Evolutionary conservation across 2,797 vertebrate species (phyloP).

Genomic region (Tapera naevia): DNA sequence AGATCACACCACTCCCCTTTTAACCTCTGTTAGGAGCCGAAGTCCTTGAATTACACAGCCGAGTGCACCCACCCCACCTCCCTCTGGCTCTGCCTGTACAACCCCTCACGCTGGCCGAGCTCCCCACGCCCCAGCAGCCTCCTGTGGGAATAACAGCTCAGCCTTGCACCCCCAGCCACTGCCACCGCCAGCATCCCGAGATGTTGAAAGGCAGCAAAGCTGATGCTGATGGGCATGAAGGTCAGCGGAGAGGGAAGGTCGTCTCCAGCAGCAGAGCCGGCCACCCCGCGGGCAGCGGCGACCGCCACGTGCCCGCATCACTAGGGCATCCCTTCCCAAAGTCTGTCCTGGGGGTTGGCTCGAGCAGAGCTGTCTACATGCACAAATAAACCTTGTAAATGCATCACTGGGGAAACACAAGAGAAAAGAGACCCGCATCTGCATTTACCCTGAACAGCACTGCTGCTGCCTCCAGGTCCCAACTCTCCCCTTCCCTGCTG

Average conservation of each 20-base stretch:
- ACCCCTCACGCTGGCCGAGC: background rate
- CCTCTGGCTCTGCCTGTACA: too few species aligned
- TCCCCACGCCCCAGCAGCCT: background rate
- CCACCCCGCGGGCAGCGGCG: background rate
- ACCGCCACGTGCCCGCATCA: background rate
- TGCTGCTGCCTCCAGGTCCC: background rate
- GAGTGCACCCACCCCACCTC: background rate
- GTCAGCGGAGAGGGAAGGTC: conserved; percentile 3
- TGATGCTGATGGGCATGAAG: conserved; percentile 48
- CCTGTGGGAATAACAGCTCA: accelerated
- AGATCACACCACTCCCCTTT: background rate
- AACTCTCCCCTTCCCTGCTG: background rate
- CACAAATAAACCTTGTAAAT: background rate
- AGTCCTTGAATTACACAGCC: background rate
- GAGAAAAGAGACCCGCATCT: background rate
- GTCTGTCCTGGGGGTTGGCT: background rate
- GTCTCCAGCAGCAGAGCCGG: accelerated
- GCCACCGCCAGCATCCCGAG: background rate
- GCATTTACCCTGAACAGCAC: accelerated
- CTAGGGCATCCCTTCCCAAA: background rate
- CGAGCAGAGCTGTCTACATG: background rate
- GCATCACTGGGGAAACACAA: accelerated
- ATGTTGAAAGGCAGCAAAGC: background rate
- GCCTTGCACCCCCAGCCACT: background rate
- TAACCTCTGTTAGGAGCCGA: background rate